A percentile compares a stretch with the other conserved stretches of the same genome.
Conservation (phyloP, 1,140 invertebrate genomes). For the Acyrthosiphon pisum region DNA sequence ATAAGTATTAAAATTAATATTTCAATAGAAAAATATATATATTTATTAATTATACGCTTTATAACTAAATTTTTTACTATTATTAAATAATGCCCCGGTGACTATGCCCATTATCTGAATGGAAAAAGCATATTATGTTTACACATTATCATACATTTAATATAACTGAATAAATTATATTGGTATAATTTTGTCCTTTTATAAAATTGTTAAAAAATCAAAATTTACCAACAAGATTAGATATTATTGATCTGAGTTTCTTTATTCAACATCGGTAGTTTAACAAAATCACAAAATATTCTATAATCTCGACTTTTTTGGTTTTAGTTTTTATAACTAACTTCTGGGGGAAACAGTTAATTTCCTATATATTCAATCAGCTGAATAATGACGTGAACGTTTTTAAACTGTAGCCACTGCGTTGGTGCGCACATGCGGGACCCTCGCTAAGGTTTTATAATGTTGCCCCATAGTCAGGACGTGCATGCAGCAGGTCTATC, state of each 20-base stretch:
- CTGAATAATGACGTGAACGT: not conserved
- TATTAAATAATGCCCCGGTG: too few relatives aligned
- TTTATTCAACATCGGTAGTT: not conserved
- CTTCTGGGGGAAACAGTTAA: not conserved
- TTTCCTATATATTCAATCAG: not conserved
- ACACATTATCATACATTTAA: too few relatives aligned
- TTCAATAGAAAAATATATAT: not conserved
- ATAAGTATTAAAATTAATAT: not conserved
- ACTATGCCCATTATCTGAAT: too few relatives aligned
- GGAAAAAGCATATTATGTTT: too few relatives aligned
- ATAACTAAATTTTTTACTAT: not conserved
- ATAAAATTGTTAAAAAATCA: not conserved
- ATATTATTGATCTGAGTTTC: not conserved
- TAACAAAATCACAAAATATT: not conserved
- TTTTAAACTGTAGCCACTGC: conserved; percentile 31
- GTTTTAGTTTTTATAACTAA: not conserved
- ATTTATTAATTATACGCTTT: not conserved
- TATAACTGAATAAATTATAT: not conserved
- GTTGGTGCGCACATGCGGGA: conserved; percentile 50
- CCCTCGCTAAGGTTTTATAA: conserved; percentile 56
- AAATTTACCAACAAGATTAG: not conserved
- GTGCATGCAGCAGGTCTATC: conserved; percentile 49
- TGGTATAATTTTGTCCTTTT: not conserved
- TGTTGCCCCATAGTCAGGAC: conserved; percentile 50
- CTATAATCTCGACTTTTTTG: not conserved